Percentiles rank a stretch among this genome's conserved stretches.
These are phyloP conservation scores for Arvicanthis niloticus DNA, from an alignment of 2,113 vertebrate species.

Conservation along the genomic window DNA sequence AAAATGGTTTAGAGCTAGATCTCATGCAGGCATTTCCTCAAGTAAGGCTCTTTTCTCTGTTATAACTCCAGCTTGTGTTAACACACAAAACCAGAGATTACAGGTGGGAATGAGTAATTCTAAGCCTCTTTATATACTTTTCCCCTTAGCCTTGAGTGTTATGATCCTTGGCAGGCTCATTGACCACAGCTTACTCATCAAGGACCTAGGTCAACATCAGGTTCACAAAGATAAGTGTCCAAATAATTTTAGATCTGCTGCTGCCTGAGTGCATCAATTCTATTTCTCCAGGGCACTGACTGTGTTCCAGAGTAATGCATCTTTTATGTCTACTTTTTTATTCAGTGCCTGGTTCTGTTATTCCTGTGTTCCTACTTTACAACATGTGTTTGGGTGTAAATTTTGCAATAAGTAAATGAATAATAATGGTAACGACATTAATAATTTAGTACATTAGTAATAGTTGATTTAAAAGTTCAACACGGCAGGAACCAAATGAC, in stretches of 20 bases:
- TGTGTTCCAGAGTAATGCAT: background rate
- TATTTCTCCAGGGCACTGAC: background rate
- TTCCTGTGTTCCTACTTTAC: background rate
- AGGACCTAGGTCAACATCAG: background rate
- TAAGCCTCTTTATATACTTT: background rate
- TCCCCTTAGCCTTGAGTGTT: constrained; percentile 26
- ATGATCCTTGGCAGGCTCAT: background rate
- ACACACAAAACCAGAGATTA: too few species aligned
- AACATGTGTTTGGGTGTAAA: background rate
- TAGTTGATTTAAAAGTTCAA: background rate
- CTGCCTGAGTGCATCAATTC: background rate
- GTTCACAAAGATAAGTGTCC: background rate
- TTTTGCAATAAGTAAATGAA: constrained; percentile 2
- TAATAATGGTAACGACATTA: background rate
- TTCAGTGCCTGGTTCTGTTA: background rate
- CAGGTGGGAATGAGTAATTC: background rate
- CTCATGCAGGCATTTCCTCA: too few species aligned
- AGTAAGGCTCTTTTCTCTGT: too few species aligned
- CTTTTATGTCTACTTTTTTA: background rate
- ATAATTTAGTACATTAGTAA: background rate
- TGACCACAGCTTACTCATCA: constrained; percentile 1
- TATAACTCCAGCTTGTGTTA: too few species aligned
- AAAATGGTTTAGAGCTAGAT: too few species aligned
- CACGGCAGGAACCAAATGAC: background rate
- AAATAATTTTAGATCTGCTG: background rate